Evolutionary conservation across 2,113 vertebrate species (phyloP).

Genomic region (Platycercus adscitus): DNA sequence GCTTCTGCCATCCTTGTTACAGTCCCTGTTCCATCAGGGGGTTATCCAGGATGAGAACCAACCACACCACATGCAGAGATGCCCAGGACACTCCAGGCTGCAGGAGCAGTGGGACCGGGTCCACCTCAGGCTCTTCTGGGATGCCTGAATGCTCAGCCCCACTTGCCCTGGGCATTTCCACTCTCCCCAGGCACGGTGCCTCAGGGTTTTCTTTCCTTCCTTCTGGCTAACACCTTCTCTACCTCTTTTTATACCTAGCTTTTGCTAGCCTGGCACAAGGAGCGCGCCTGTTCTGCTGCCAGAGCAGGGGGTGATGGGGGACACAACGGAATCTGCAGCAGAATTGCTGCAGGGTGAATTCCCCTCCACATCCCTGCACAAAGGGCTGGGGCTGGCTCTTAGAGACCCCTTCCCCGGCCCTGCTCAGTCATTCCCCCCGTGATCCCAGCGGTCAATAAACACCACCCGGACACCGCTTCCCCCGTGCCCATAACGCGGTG

Average conservation of each 20-base stretch:
- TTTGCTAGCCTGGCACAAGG: neutral
- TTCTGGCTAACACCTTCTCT: neutral
- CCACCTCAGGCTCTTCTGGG: neutral
- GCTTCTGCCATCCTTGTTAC: neutral
- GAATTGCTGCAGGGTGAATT: accelerated
- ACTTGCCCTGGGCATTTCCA: neutral
- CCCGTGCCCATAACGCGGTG: accelerated
- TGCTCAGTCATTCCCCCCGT: neutral
- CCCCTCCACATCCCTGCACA: neutral
- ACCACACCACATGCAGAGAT: neutral
- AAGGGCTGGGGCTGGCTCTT: neutral
- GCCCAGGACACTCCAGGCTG: neutral
- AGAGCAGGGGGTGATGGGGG: neutral
- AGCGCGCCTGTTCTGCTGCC: accelerated
- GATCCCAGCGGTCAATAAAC: neutral
- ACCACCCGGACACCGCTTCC: accelerated
- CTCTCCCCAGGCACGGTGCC: too few relatives aligned
- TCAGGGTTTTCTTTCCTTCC: neutral
- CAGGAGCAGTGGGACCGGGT: neutral
- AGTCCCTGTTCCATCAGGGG: accelerated
- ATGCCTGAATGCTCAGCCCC: neutral
- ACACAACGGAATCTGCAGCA: neutral
- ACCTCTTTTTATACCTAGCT: neutral
- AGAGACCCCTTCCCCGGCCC: neutral
- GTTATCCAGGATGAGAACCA: neutral